Percentiles rank a stretch among this genome's conserved stretches.
Conservation (phyloP, 53 echinoderm and acorn worm species). For the Echinarachnius parma region DNA sequence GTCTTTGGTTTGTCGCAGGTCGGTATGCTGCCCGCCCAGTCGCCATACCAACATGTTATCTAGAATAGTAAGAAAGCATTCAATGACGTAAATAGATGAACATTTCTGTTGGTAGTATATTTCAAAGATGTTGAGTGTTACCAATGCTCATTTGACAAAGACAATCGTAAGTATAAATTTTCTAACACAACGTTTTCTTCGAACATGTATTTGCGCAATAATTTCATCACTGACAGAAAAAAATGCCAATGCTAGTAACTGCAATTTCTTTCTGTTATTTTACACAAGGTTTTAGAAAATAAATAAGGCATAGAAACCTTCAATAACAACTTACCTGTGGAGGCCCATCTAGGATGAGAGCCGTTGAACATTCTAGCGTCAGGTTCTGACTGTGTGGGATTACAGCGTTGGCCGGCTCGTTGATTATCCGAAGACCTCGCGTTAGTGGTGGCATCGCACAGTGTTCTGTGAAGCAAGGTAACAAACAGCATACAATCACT, state of each 20-base stretch:
- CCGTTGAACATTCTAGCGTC: slow-evolving; percentile 32
- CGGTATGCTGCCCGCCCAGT: slow-evolving; percentile 63
- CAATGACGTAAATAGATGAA: too few relatives aligned
- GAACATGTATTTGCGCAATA: too few relatives aligned
- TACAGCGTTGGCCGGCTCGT: background rate
- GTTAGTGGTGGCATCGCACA: slow-evolving; percentile 25
- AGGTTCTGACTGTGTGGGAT: slow-evolving; percentile 34
- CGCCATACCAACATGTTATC: slow-evolving; percentile 70
- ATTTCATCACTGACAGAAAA: too few relatives aligned
- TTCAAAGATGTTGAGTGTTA: too few relatives aligned
- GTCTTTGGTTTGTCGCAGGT: slow-evolving; percentile 45
- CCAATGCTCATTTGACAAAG: too few relatives aligned
- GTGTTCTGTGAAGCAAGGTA: slow-evolving; percentile 10
- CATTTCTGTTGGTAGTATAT: too few relatives aligned
- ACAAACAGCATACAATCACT: background rate
- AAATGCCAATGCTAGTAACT: too few relatives aligned
- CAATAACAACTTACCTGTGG: slow-evolving; percentile 6
- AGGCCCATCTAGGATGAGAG: slow-evolving; percentile 19
- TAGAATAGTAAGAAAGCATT: too few relatives aligned
- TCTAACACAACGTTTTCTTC: too few relatives aligned
- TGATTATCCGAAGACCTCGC: slow-evolving; percentile 22
- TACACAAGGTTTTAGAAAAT: too few relatives aligned
- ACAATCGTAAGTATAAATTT: too few relatives aligned
- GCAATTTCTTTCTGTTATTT: too few relatives aligned
- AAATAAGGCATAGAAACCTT: background rate